Evolutionary conservation across 2,113 vertebrate species (phyloP).

Genomic region (Plecturocebus donacophilus): DNA sequence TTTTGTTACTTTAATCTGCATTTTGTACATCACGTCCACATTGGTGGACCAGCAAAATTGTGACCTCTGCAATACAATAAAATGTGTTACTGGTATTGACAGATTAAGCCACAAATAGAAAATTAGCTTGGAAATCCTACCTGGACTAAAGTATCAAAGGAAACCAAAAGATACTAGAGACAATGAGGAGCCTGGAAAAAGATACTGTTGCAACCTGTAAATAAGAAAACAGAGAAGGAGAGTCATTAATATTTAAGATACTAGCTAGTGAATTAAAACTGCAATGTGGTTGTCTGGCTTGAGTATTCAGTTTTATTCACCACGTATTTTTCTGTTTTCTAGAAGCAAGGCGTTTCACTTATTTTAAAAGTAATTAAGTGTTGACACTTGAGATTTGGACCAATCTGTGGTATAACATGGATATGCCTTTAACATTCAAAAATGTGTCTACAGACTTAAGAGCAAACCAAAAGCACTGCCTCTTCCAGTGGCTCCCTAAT

Average conservation of each 20-base stretch:
- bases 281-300: constrained; percentile 13
- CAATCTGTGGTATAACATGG: not conserved
- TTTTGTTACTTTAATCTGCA: constrained; percentile 1
- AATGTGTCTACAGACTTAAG: not conserved
- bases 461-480: not conserved
- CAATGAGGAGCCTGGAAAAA: constrained; percentile 75
- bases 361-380: not conserved
- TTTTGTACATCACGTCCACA: not conserved
- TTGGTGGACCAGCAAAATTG: not conserved
- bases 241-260: constrained; percentile 74
- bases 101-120: not conserved
- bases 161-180: constrained; percentile 56
- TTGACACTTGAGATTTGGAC: not conserved
- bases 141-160: not conserved
- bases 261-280: constrained; percentile 56
- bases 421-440: not conserved
- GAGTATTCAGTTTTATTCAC: constrained; percentile 47
- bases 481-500: not conserved
- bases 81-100: not conserved
- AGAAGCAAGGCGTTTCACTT: constrained; percentile 28
- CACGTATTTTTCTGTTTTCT: not conserved
- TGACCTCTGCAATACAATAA: not conserved
- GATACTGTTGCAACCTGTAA: constrained; percentile 78
- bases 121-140: constrained; percentile 34
- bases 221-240: constrained; percentile 63